Conservation (phyloP, 2,113 vertebrate genomes). For the Numenius arquata region DNA sequence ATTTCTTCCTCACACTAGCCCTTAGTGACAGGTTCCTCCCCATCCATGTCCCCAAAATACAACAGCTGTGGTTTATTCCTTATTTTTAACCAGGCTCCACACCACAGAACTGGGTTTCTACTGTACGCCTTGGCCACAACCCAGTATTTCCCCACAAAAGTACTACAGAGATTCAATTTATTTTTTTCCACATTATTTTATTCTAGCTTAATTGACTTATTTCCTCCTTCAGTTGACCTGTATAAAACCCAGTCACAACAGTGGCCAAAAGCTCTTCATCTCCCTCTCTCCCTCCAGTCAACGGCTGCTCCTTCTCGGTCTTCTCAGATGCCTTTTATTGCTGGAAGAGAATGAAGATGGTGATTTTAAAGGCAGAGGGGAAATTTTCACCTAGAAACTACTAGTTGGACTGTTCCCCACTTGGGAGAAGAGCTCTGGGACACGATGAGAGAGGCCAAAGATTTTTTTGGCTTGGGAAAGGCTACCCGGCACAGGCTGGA, state of each 20-base stretch:
- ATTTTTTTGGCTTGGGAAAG: no score
- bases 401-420: no score
- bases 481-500: rapidly evolving
- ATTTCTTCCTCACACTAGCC: background rate
- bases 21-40: background rate
- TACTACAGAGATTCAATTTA: background rate
- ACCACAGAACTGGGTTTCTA: rapidly evolving
- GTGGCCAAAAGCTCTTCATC: background rate
- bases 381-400: background rate
- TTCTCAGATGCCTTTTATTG: background rate
- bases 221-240: background rate
- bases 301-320: background rate
- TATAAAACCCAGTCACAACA: background rate
- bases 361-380: background rate
- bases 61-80: rapidly evolving
- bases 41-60: background rate
- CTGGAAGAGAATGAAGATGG: background rate
- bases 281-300: background rate
- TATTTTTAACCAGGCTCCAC: background rate
- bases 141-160: background rate
- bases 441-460: rapidly evolving
- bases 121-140: rapidly evolving
- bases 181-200: conserved; percentile 12
- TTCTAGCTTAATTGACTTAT: background rate
- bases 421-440: rapidly evolving